Base-by-base conservation (phyloP, 2,113 vertebrate species). In the Phaethon lepturus region DNA sequence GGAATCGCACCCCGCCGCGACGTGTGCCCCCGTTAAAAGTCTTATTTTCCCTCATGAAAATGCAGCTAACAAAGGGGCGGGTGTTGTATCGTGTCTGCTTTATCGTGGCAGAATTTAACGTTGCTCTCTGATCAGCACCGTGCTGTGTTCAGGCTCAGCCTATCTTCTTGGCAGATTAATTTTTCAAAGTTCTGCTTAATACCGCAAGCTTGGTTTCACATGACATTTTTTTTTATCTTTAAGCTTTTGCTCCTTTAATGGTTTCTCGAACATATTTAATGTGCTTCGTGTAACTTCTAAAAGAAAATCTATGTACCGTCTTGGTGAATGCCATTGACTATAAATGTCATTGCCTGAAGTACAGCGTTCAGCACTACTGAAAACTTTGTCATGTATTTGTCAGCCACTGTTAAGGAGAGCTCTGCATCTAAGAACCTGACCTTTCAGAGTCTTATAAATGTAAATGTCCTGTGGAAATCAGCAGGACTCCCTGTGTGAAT, bases 11-110 rank as follows among this genome's bases (percentile, higher is more conserved):
- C 25, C 17, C 15, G 20, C 40, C 29, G 40, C n/a, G 18, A 3
- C 31, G 22, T 4, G 10, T 6, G 5, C 8, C 17, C 40, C n/a
- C n/a, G 0, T 2, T 1, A 0, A 1, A 0, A 3, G 12, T 10
- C 53, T 28, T 17, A 2, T 13, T 47, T 28, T 8, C 42, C 55
- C 1, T 2, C 38, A 0, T 1, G 72, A 11, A 33, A 71, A 29
- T 1, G 75, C 29, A 9, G 63, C 58, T 44, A 26, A 93, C 86
- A 96, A 93, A 94, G 91, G 62, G 67, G 35, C 26, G 49, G 53
- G 59, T 9, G 55, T 7, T 5, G 52, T 13, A 9, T 12, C 13
- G 11, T 0, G 17, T 3, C 3, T 16, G 42, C 9, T 75, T 67
- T 42, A 2, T 11, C 15, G 20, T 13, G 82, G 62, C 71, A 10